Evolutionary conservation across 2,797 vertebrate species (phyloP), one percentile per base, ranked within the genome.

Genomic region (Cygnus olor): DNA sequence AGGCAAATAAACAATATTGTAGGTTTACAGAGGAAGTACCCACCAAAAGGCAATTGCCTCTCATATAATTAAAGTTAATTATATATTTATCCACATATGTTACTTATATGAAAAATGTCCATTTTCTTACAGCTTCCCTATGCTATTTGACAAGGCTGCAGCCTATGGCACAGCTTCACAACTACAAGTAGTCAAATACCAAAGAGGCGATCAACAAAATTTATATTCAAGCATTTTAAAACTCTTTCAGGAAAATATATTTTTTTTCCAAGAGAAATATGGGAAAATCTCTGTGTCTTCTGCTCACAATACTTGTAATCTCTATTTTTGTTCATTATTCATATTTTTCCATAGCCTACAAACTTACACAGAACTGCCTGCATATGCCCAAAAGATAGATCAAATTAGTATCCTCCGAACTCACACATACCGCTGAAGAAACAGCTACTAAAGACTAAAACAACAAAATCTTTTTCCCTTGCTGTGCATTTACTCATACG

Each of bases 31-130:
- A 94, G 45, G 63, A 94, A 87, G 81, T 85, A 69, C 78, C 54
- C 45, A 80, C 72, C 76, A 94, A 74, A 88, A 96, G 64, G 65
- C 71, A 74, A 94, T 5, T 95, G 66, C 57, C 77, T 96, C 90
- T 97, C 91, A 89, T 65, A 92, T 68, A 96, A 94, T 93, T 96
- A 95, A 92, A 97, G 95, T 94, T 91, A 96, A 90, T 95, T 93
- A 85, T 92, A 95, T 89, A 95, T 97, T 97, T 96, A 95, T 94
- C 94, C 96, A 91, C 93, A 93, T 95, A 91, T 53, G 63, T 80
- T 96, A 53, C 51, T 53, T 28, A 53, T 27, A 53, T 53, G 51
- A 28, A 53, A 25, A 53, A 53, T 53, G 27, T 53, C 51, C 28
- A 57, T 91, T 93, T 92, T 89, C 73, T 74, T 70, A 77, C 60